Evolutionary conservation across 2,888 invertebrate genomes (phyloP).

Genomic region (Phortica okadai): DNA sequence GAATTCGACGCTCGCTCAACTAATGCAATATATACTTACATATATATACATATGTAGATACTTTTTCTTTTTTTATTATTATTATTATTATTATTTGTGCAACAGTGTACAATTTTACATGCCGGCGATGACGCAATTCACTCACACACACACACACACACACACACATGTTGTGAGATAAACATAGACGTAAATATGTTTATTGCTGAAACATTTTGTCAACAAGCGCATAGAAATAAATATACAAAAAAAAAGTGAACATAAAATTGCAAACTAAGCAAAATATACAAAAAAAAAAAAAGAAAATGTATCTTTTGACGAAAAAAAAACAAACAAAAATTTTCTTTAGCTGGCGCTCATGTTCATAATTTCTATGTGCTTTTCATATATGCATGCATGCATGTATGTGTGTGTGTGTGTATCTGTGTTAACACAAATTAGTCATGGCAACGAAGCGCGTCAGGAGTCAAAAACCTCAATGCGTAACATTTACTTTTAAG

Average conservation of each 20-base stretch:
- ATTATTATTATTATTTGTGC: constrained; percentile 21
- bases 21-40: constrained; percentile 31
- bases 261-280: neutral
- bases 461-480: constrained; percentile 1
- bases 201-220: constrained; percentile 25
- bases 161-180: neutral
- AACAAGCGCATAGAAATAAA: neutral
- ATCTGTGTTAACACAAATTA: constrained; percentile 56
- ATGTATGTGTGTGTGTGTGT: constrained; percentile 22
- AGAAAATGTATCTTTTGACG: neutral
- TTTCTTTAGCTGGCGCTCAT: constrained; percentile 31
- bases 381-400: constrained; percentile 10
- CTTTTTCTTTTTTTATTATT: constrained; percentile 12
- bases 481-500: neutral
- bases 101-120: neutral
- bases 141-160: constrained; percentile 4
- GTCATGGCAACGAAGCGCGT: neutral
- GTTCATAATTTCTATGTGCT: constrained; percentile 1
- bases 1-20: constrained; percentile 44
- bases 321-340: constrained; percentile 16
- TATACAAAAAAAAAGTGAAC: neutral
- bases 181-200: neutral
- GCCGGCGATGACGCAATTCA: constrained; percentile 48
- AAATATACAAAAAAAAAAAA: neutral
- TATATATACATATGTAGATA: neutral